These are phyloP conservation scores for Eulemur macaco DNA, from an alignment of 2,113 vertebrate genomes.

Conservation along the genomic window DNA sequence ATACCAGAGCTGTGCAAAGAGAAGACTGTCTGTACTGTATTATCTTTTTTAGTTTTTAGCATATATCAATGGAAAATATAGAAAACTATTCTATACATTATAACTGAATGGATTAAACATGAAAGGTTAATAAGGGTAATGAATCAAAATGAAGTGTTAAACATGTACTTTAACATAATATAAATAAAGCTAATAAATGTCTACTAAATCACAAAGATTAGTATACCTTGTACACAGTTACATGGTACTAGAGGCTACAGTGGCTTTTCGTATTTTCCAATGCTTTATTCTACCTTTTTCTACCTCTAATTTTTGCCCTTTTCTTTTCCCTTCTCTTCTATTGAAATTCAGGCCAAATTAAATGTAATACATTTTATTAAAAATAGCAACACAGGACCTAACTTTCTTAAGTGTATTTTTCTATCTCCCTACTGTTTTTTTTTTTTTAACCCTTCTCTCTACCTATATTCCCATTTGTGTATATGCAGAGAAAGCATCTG, in stretches of 20 bases:
- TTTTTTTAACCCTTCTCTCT: background rate
- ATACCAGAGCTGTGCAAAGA: background rate
- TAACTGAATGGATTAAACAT: background rate
- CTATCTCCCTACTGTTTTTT: background rate
- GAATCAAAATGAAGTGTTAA: slow-evolving; percentile 40
- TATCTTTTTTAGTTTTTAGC: background rate
- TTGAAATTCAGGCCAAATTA: background rate
- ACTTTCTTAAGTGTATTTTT: background rate
- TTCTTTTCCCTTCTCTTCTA: background rate
- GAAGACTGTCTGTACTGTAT: background rate
- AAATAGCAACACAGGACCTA: background rate
- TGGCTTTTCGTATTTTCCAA: background rate
- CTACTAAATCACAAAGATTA: background rate
- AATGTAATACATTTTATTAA: background rate
- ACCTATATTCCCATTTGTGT: background rate
- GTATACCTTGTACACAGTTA: background rate
- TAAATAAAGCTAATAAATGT: background rate
- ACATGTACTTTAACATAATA: background rate
- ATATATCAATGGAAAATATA: background rate
- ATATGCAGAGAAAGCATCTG: background rate
- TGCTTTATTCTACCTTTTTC: background rate
- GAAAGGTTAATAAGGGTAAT: slow-evolving; percentile 30
- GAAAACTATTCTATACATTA: background rate
- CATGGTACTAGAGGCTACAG: background rate
- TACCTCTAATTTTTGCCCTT: background rate